These are phyloP conservation scores for Drosophila leontia DNA, from an alignment of 1,140 invertebrate genomes.

Conservation along the genomic window DNA sequence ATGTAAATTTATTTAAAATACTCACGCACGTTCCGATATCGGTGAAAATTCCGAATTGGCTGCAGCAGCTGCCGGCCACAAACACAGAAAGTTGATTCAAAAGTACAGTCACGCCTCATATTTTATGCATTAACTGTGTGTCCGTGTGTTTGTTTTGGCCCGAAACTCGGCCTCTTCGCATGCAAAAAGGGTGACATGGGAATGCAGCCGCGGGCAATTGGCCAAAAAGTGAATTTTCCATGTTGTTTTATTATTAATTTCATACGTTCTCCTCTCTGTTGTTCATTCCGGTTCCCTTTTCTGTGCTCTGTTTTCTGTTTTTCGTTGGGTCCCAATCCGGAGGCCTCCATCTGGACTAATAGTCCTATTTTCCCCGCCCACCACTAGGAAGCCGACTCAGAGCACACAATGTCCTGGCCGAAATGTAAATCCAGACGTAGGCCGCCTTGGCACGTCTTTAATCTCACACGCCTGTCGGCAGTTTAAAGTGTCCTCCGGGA, in stretches of 20 bases:
- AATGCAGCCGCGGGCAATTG: conserved; percentile 63
- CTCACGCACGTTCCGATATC: conserved; percentile 10
- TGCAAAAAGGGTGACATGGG: conserved; percentile 60
- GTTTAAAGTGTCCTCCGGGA: conserved; percentile 78
- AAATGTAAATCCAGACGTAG: conserved; percentile 68
- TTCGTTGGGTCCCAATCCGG: conserved; percentile 29
- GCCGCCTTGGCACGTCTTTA: conserved; percentile 57
- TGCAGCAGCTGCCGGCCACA: conserved; percentile 54
- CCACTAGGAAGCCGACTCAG: background rate
- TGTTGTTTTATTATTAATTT: conserved; percentile 83
- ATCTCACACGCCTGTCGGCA: conserved; percentile 64
- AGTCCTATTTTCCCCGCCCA: conserved; percentile 49
- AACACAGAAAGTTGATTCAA: conserved; percentile 8
- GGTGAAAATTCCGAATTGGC: conserved; percentile 27
- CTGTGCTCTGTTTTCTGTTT: conserved; percentile 3
- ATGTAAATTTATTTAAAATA: conserved; percentile 64
- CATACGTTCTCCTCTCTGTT: conserved; percentile 37
- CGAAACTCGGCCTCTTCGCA: conserved; percentile 13
- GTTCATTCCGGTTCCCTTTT: conserved; percentile 4
- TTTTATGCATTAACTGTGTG: conserved; percentile 74
- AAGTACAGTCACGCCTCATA: conserved; percentile 57
- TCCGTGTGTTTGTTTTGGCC: conserved; percentile 34
- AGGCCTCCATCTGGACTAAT: conserved; percentile 60
- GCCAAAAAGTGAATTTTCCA: conserved; percentile 70
- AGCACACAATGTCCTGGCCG: conserved; percentile 31